Evolutionary conservation across 2,888 invertebrate species (phyloP).

Genomic region (Podabrus alpinus): DNA sequence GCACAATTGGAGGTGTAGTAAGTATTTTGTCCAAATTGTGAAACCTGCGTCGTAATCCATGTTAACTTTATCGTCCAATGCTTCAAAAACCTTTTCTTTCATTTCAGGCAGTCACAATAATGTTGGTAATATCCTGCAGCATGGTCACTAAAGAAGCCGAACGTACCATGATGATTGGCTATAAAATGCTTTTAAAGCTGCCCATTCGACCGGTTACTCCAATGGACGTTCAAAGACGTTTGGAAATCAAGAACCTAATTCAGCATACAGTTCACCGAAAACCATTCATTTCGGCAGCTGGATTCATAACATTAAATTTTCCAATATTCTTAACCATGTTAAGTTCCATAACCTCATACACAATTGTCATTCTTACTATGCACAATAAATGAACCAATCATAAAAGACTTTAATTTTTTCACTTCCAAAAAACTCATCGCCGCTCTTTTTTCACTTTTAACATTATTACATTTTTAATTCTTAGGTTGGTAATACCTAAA

Average conservation of each 20-base stretch:
- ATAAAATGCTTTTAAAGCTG: constrained; percentile 32
- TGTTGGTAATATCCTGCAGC: constrained; percentile 33
- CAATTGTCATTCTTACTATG: constrained; percentile 14
- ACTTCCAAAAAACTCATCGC: no score
- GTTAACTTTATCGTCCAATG: not conserved
- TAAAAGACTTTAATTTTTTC: no score
- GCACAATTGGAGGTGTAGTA: not conserved
- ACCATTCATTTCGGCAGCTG: constrained; percentile 28
- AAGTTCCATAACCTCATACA: constrained; percentile 26
- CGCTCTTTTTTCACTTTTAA: no score
- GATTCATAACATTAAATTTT: constrained; percentile 25
- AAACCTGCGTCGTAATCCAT: no score
- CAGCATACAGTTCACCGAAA: constrained; percentile 17
- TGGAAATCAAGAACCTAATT: constrained; percentile 18
- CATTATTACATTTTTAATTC: no score
- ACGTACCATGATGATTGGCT: constrained; percentile 29
- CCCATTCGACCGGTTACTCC: constrained; percentile 9
- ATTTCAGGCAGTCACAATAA: constrained; percentile 29
- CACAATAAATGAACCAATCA: not conserved
- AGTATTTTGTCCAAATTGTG: not conserved
- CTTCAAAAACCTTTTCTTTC: not conserved
- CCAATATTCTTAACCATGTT: constrained; percentile 24
- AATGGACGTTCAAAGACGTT: constrained; percentile 8
- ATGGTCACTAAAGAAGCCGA: constrained; percentile 31
- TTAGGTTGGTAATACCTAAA: not conserved